Base-by-base conservation (phyloP, 1,140 invertebrate species). In the Sitophilus oryzae region DNA sequence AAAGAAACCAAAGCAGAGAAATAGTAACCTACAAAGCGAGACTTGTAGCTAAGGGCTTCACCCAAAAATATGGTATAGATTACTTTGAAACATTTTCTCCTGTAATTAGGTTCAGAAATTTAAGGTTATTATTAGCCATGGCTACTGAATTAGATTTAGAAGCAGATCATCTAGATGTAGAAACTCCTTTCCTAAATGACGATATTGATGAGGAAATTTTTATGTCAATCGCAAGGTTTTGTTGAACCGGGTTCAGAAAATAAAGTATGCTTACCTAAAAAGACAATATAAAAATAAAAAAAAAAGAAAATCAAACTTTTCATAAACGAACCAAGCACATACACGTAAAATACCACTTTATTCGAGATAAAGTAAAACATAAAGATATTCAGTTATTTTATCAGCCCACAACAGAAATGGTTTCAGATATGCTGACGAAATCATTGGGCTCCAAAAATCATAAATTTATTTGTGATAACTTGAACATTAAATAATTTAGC, bases 271-370 rank as follows among this genome's bases (percentile, higher is more conserved):
- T 46, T 55, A 23, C 34, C 55, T 16, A 62, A 56, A 19, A 73
- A 71, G 56, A 66, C 66, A 11, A 18, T 77, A 4, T 76, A 76
- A 55, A 71, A 4, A 49, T 58, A 8, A 58, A 53, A 34, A 30
- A 53, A 18, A 23, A 19, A 23, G n/a, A 52, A 37, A 58, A 58
- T 44, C 37, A 42, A 21, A 35, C 19, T 34, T 53, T 53, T 36
- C 23, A 58, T 37, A 58, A 44, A 53, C 25, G 56, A 25, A 48
- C 44, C 30, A 49, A 58, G 16, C 38, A 58, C 22, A 58, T 58
- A n/a, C 16, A 58, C 19, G 35, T 58, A 21, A 48, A 43, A 37
- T 44, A 48, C 43, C 51, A 53, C 19, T 58, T 58, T 44, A 41
- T 58, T n/a, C 19, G 48, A 41, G 47, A 59, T 15, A 23, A 37